phyloP scores from a whole-genome alignment of 1,140 invertebrate genomes.

The Drosophila cardini region DNA sequence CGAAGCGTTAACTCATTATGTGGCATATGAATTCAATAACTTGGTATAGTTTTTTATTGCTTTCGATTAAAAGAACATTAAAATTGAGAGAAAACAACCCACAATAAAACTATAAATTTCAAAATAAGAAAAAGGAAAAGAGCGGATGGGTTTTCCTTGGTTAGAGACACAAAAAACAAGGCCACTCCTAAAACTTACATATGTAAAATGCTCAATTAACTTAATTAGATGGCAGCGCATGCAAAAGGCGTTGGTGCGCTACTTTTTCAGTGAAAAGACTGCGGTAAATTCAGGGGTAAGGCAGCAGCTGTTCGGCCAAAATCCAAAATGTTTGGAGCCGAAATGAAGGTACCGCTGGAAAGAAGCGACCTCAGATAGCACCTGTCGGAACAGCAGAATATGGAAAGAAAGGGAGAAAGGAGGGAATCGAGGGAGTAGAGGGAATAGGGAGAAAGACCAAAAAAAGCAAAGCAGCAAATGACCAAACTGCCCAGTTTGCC shows the following conservation, averaged over 20 bases:
- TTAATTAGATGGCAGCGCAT: constrained; percentile 72
- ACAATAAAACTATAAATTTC: background rate
- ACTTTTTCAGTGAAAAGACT: constrained; percentile 51
- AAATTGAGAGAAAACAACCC: constrained; percentile 44
- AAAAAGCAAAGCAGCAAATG: constrained; percentile 66
- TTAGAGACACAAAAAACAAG: background rate
- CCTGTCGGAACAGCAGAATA: constrained; percentile 71
- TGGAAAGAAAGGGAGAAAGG: background rate
- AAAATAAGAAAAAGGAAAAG: constrained; percentile 26
- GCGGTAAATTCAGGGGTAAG: background rate
- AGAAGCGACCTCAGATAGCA: constrained; percentile 38
- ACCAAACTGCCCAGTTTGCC: constrained; percentile 54
- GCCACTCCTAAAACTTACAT: constrained; percentile 47
- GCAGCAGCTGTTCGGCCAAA: constrained; percentile 40
- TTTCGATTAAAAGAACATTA: constrained; percentile 81
- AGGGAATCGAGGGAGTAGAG: constrained; percentile 23
- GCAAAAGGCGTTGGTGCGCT: constrained; percentile 76
- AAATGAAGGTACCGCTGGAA: constrained; percentile 55
- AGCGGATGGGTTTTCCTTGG: background rate
- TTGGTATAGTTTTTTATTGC: constrained; percentile 65
- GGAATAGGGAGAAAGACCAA: constrained; percentile 18
- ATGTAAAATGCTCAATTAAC: constrained; percentile 81
- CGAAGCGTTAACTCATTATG: constrained; percentile 74
- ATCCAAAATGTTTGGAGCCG: constrained; percentile 59
- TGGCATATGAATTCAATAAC: constrained; percentile 59